Evolutionary conservation across 1,140 invertebrate species (phyloP).

Genomic region (Drosophila persimilis): DNA sequence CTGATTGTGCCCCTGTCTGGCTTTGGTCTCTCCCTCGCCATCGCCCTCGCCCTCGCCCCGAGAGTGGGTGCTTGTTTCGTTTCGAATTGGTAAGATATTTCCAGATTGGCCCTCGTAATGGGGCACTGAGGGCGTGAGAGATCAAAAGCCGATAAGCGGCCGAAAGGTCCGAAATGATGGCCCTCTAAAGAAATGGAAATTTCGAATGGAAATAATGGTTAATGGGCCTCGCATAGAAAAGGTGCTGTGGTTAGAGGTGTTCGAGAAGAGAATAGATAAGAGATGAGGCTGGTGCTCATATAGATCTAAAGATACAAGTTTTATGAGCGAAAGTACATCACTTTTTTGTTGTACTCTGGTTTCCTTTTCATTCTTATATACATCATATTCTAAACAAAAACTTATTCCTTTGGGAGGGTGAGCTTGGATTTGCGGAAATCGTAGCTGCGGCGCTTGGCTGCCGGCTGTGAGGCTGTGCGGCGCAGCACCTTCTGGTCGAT

Average conservation of each 20-base stretch:
- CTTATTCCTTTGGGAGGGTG: background rate
- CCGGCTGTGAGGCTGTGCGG: background rate
- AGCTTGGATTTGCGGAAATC: conserved; percentile 55
- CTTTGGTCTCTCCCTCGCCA: background rate
- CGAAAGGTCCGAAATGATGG: conserved; percentile 35
- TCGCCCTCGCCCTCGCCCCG: background rate
- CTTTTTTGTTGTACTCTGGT: no score
- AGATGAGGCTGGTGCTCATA: no score
- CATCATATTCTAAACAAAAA: background rate
- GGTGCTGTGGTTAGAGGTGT: background rate
- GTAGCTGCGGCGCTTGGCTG: conserved; percentile 46
- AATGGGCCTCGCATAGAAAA: conserved; percentile 16
- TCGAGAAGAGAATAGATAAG: no score
- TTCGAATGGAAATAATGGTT: conserved; percentile 32
- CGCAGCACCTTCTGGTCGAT: conserved; percentile 19
- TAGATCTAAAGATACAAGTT: no score
- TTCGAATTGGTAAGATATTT: conserved; percentile 70
- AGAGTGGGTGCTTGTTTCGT: conserved; percentile 18
- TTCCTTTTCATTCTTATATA: no score
- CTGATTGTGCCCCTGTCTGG: conserved; percentile 68
- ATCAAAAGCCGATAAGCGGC: conserved; percentile 63
- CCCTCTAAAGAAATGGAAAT: conserved; percentile 13
- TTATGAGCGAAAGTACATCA: no score
- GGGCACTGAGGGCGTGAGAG: conserved; percentile 55
- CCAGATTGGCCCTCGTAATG: conserved; percentile 57